phyloP scores from a whole-genome alignment of 2,113 vertebrate genomes.

The Sclerurus mexicanus region DNA sequence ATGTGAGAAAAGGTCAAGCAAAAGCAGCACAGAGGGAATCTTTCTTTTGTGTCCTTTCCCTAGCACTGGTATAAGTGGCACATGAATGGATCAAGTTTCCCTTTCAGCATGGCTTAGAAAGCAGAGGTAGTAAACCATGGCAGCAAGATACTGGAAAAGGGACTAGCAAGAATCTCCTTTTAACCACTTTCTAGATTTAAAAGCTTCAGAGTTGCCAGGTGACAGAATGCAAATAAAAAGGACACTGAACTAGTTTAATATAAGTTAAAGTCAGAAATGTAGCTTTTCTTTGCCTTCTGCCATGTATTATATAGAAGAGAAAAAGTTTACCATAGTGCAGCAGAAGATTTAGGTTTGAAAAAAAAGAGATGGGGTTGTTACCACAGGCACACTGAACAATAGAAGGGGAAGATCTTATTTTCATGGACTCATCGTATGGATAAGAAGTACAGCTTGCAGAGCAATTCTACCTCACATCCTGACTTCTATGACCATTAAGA shows the following conservation, averaged over 20 bases:
- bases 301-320: not conserved
- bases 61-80: not conserved
- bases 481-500: not conserved
- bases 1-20: not conserved
- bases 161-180: not conserved
- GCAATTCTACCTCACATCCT: not conserved
- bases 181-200: not conserved
- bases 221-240: not conserved
- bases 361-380: not conserved
- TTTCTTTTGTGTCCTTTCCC: not conserved
- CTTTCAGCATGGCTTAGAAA: not conserved
- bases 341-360: not conserved
- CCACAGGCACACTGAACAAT: not conserved
- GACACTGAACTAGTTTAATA: not conserved
- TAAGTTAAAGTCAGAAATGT: not conserved
- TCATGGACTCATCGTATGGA: not conserved
- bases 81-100: not conserved
- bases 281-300: not conserved
- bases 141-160: not conserved
- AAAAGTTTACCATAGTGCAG: not conserved
- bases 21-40: not conserved
- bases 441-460: not conserved
- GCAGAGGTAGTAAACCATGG: not conserved
- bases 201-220: not conserved
- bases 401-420: not conserved